Conservation (phyloP, 2,113 vertebrate genomes). For the Lophochroa leadbeateri region DNA sequence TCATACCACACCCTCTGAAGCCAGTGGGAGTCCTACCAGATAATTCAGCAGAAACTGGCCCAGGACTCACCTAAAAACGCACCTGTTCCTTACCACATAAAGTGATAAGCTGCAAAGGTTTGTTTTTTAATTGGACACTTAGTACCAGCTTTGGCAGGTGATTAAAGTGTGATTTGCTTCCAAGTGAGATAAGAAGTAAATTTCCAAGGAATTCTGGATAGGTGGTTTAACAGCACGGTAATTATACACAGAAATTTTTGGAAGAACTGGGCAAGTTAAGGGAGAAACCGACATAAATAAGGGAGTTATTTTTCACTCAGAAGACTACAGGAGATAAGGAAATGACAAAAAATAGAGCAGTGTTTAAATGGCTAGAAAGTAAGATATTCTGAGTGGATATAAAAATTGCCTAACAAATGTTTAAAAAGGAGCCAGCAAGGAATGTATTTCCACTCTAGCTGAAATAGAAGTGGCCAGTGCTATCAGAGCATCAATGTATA, state of each 20-base stretch:
- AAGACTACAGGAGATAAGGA: slow-evolving; percentile 32
- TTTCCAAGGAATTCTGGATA: slow-evolving; percentile 59
- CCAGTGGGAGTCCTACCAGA: slow-evolving; percentile 21
- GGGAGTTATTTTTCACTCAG: slow-evolving; percentile 5
- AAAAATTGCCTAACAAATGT: neutral
- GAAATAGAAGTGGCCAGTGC: slow-evolving; percentile 24
- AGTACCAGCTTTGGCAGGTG: slow-evolving; percentile 67
- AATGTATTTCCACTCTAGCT: neutral
- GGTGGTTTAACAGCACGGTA: slow-evolving; percentile 2
- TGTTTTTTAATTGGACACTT: slow-evolving; percentile 64
- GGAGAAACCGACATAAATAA: slow-evolving; percentile 1
- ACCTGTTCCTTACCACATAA: slow-evolving; percentile 47
- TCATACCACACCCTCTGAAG: neutral
- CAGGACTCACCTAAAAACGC: slow-evolving; percentile 14
- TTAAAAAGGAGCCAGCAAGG: slow-evolving; percentile 7
- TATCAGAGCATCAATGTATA: slow-evolving; percentile 48
- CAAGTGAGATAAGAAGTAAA: slow-evolving; percentile 58
- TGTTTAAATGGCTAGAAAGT: slow-evolving; percentile 15
- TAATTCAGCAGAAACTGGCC: slow-evolving; percentile 48
- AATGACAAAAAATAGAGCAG: neutral
- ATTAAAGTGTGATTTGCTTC: slow-evolving; percentile 67
- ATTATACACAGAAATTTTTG: slow-evolving; percentile 35
- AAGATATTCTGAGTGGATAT: neutral
- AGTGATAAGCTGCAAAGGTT: slow-evolving; percentile 57
- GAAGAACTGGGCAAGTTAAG: neutral